phyloP scores from a whole-genome alignment of 2,113 vertebrate species.

The Epinephelus fuscoguttatus region DNA sequence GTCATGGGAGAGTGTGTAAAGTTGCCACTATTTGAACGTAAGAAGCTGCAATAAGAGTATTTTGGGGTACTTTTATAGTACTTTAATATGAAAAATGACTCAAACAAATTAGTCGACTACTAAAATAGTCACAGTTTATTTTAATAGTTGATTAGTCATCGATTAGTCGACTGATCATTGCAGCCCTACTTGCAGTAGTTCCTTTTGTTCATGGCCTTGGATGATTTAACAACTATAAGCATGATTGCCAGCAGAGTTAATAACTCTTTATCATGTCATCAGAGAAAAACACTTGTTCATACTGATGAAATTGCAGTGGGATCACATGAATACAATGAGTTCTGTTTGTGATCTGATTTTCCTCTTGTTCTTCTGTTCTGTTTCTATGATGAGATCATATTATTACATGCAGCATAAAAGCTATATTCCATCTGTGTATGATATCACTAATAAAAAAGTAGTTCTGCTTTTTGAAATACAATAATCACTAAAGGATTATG shows the following conservation, averaged over 20 bases:
- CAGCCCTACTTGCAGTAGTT: not conserved
- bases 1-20: too few relatives aligned
- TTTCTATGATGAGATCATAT: constrained; percentile 9
- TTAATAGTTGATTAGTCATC: too few relatives aligned
- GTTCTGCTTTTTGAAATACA: constrained; percentile 14
- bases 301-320: not conserved
- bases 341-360: not conserved
- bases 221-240: not conserved
- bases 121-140: too few relatives aligned
- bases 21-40: too few relatives aligned
- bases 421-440: constrained; percentile 21
- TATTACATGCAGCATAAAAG: constrained; percentile 7
- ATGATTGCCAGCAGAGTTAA: not conserved
- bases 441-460: constrained; percentile 7
- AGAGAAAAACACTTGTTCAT: not conserved
- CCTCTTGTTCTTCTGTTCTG: not conserved
- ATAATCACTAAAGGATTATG: not conserved
- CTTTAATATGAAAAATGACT: too few relatives aligned
- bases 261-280: not conserved
- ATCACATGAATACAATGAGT: not conserved
- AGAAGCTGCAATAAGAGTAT: too few relatives aligned
- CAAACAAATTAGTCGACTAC: too few relatives aligned
- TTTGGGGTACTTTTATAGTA: too few relatives aligned
- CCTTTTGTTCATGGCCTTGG: not conserved
- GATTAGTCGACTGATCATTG: too few relatives aligned